Evolutionary conservation across 1,140 invertebrate genomes (phyloP).

Genomic region (Amyelois transitella): DNA sequence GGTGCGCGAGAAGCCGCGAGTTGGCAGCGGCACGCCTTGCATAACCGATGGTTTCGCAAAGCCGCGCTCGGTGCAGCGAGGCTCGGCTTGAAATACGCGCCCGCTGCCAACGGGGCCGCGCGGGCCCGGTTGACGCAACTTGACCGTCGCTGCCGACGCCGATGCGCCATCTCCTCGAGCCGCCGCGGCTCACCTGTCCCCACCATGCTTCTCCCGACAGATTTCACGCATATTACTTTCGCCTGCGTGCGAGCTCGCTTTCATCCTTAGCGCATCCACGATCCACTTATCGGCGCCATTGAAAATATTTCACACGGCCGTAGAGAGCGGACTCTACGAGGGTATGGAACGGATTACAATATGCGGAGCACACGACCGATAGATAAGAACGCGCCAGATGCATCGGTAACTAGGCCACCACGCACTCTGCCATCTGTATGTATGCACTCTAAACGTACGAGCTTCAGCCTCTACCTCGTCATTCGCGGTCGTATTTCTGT

Average conservation of each 20-base stretch:
- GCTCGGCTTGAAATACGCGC: conserved; percentile 61
- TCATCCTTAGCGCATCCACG: conserved; percentile 43
- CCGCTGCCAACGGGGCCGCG: conserved; percentile 42
- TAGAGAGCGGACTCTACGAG: conserved; percentile 4
- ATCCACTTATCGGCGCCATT: conserved; percentile 16
- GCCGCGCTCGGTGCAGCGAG: conserved; percentile 39
- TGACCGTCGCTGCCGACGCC: conserved; percentile 10
- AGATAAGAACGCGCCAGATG: conserved; percentile 52
- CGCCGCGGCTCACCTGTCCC: conserved; percentile 31
- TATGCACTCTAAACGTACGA: conserved; percentile 27
- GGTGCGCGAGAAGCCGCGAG: conserved; percentile 55
- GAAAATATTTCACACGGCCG: background rate
- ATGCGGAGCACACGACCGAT: conserved; percentile 19
- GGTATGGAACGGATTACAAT: conserved; percentile 4
- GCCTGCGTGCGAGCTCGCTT: conserved; percentile 47
- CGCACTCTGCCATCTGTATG: conserved; percentile 54
- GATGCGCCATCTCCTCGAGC: conserved; percentile 14
- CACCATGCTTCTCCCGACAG: conserved; percentile 36
- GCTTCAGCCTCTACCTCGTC: background rate
- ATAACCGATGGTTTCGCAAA: conserved; percentile 60
- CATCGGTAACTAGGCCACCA: conserved; percentile 50
- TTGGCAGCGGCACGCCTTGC: conserved; percentile 69
- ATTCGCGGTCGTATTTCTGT: background rate
- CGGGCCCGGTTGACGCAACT: conserved; percentile 38
- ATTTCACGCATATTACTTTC: conserved; percentile 66